Base-by-base conservation (phyloP, 2,797 vertebrate genomes). In the Sylvia borin region DNA sequence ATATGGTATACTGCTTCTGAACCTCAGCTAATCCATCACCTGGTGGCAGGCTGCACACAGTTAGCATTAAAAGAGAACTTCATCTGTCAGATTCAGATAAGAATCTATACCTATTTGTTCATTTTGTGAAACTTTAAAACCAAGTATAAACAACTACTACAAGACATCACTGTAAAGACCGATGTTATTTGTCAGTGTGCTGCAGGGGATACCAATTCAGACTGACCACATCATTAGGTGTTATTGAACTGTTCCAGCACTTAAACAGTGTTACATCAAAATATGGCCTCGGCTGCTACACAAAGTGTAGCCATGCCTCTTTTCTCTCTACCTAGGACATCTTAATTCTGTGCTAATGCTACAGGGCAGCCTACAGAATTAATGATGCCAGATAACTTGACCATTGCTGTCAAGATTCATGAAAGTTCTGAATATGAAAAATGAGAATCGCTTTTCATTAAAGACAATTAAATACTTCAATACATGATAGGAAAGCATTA, bases 21-120 rank as follows among this genome's bases (percentile, higher is more conserved):
- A 94, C 51, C 61, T 90, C 68, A 88, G 68, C 73, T 96, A 95
- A 97, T 96, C 91, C 80, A 95, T 97, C 95, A 95, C 76, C 78
- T 90, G 31, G 36, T 97, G 95, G 79, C 94, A 95, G 85, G 71
- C 61, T 93, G 92, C 64, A 95, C 81, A 95, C 82, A 50, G 76
- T 92, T 94, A 93, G 55, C 95, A 95, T 93, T 96, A 88, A 93
- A 95, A 95, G 58, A 92, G 22, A 83, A 82, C 45, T 82, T 93
- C 54, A 93, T 90, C 64, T 97, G 94, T 93, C 93, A 94, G 84
- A 88, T 94, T 94, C 88, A 92, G 85, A 85, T 88, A 94, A 84
- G 85, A 62, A 93, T 88, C 78, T 93, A 40, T 79, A 79, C 61
- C 45, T 82, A 80, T 93, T 93, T 94, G 55, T 64, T 94, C 66